phyloP scores from a whole-genome alignment of 23 tunicate species.

The Diplosoma virens region DNA sequence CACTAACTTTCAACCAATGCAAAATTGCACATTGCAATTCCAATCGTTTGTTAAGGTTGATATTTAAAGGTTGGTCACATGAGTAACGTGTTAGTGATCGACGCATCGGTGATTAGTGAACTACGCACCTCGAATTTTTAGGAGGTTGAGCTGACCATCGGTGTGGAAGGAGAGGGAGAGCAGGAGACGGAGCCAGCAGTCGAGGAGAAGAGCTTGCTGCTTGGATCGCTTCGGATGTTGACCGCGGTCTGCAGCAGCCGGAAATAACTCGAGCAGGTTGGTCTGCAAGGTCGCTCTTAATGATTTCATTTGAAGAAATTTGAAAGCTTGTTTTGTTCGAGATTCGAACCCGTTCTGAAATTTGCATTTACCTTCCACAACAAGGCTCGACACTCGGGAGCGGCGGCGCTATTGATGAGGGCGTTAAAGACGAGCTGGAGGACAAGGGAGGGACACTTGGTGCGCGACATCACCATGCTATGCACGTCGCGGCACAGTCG shows the following conservation, averaged over 20 bases:
- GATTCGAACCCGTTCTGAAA: no score
- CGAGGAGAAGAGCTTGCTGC: conserved; percentile 47
- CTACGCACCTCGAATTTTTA: conserved; percentile 58
- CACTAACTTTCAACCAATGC: no score
- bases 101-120: background rate
- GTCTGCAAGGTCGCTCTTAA: conserved; percentile 1
- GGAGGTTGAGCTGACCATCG: conserved; percentile 82
- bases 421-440: conserved; percentile 37
- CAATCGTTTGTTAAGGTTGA: background rate
- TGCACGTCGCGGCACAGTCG: conserved; percentile 54
- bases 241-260: conserved; percentile 63
- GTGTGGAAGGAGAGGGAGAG: conserved; percentile 67
- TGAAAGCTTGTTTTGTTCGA: no score
- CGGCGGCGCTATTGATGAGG: conserved; percentile 35
- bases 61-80: no score
- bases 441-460: conserved; percentile 34
- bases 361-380: conserved; percentile 57
- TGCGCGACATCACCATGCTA: conserved; percentile 13
- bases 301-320: background rate
- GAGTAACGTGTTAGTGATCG: background rate
- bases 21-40: background rate
- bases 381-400: conserved; percentile 65
- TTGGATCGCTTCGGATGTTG: conserved; percentile 83
- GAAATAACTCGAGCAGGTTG: conserved; percentile 53
- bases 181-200: conserved; percentile 63